Conservation (phyloP, 2,797 vertebrate genomes). For the Tapera naevia region DNA sequence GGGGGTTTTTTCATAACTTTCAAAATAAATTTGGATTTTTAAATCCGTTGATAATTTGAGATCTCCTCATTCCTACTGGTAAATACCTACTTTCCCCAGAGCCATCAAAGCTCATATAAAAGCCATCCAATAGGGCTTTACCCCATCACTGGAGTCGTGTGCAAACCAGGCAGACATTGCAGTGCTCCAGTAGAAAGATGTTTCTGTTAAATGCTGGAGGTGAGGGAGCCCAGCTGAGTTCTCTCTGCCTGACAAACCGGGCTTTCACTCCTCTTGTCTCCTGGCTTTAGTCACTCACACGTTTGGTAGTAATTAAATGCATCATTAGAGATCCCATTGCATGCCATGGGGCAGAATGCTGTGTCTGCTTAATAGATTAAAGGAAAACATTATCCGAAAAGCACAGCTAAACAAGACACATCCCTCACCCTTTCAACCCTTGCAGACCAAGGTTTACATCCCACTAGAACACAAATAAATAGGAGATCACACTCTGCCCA, state of each 20-base stretch:
- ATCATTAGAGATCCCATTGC: not conserved
- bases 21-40: not conserved
- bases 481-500: not conserved
- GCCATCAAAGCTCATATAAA: not conserved
- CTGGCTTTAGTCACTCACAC: not conserved
- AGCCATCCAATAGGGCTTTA: rapidly evolving
- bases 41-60: not conserved
- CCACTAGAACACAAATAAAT: not conserved
- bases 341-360: not conserved
- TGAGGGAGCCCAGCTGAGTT: not conserved
- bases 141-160: rapidly evolving
- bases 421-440: constrained; percentile 43
- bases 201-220: not conserved
- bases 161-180: rapidly evolving
- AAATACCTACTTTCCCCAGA: not conserved
- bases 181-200: not conserved
- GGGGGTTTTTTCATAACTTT: not conserved
- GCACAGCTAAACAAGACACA: constrained; percentile 50
- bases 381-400: constrained; percentile 23
- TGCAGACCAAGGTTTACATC: constrained; percentile 13
- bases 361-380: constrained; percentile 52
- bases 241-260: not conserved
- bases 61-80: not conserved
- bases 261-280: not conserved
- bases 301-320: constrained; percentile 23